A percentile compares a stretch with the other conserved stretches of the same genome.
phyloP scores from a whole-genome alignment of 2,888 invertebrate species.

The Meteorus cinctellus region DNA sequence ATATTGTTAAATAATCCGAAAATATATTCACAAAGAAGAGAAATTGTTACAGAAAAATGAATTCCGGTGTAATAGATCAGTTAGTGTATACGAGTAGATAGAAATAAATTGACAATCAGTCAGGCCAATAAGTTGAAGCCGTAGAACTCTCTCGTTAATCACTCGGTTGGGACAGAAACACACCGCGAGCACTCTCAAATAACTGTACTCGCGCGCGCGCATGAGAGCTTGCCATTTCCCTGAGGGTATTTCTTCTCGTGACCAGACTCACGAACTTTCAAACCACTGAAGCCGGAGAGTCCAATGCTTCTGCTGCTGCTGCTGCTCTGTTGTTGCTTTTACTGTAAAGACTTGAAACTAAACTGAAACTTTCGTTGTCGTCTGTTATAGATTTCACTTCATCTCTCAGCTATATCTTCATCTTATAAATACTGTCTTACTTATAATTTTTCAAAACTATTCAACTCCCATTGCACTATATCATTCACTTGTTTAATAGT shows the following conservation, averaged over 20 bases:
- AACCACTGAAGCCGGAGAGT: conserved; percentile 34
- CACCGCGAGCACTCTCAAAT: conserved; percentile 27
- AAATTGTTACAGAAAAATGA: not conserved
- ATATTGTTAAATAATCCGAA: not conserved
- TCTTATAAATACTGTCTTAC: not conserved
- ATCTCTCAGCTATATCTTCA: not conserved
- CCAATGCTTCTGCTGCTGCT: conserved; percentile 14
- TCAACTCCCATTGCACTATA: conserved; percentile 17
- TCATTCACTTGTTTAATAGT: conserved; percentile 15
- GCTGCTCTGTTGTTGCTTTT: not conserved
- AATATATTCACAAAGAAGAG: not conserved
- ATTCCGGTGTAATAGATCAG: not conserved
- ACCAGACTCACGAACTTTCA: conserved; percentile 38
- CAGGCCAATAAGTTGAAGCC: conserved; percentile 23
- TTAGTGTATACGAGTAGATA: conserved; percentile 4
- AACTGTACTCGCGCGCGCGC: conserved; percentile 11
- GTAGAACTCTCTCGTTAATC: conserved; percentile 32
- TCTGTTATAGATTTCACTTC: conserved; percentile 20
- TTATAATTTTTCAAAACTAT: conserved; percentile 12
- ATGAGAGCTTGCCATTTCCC: conserved; percentile 7
- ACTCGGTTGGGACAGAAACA: conserved; percentile 30
- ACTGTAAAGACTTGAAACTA: conserved; percentile 25
- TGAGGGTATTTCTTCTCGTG: conserved; percentile 35
- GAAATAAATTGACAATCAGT: conserved; percentile 32
- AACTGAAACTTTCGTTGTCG: conserved; percentile 30